Conservation (phyloP, 2,888 invertebrate genomes). For the Synergus gifuensis region DNA sequence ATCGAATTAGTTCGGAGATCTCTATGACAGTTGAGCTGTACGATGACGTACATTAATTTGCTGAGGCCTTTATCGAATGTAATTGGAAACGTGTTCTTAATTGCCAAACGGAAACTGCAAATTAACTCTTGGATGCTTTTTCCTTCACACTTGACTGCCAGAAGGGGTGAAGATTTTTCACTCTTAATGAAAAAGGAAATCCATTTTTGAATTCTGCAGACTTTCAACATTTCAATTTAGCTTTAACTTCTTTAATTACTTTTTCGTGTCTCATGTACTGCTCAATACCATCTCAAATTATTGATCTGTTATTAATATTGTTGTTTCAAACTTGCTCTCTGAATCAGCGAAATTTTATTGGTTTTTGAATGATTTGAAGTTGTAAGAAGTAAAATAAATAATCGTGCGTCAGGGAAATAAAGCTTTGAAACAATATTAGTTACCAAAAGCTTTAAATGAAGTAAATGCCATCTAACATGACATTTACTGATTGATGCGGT, state of each 20-base stretch:
- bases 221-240: not conserved
- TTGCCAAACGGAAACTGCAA: conserved; percentile 32
- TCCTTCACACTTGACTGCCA: not conserved
- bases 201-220: conserved; percentile 1
- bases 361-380: too few species aligned
- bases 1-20: conserved; percentile 56
- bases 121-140: conserved; percentile 22
- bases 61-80: conserved; percentile 42
- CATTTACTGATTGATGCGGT: conserved; percentile 8
- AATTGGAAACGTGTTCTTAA: conserved; percentile 34
- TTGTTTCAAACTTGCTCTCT: too few species aligned
- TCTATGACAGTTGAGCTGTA: conserved; percentile 52
- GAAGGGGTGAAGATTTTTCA: not conserved
- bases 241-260: not conserved
- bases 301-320: too few species aligned
- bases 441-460: not conserved
- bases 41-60: conserved; percentile 51
- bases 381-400: too few species aligned
- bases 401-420: not conserved
- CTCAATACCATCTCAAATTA: too few species aligned
- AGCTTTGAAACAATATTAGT: not conserved
- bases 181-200: conserved; percentile 17
- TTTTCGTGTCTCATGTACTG: not conserved
- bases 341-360: too few species aligned
- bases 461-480: not conserved